phyloP scores from a whole-genome alignment of 2,797 vertebrate genomes.

The Alcedo atthis region DNA sequence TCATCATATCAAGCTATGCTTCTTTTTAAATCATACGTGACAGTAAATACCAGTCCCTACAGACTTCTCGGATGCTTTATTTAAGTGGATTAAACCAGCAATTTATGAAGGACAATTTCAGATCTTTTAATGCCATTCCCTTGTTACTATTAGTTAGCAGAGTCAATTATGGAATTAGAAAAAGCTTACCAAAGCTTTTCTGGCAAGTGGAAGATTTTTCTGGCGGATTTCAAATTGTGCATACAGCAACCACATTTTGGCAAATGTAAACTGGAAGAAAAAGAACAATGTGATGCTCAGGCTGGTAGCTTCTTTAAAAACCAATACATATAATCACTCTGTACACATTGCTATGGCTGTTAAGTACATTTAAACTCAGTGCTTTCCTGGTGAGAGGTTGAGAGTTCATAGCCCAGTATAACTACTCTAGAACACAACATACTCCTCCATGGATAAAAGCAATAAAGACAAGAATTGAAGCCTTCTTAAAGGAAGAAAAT shows the following conservation, averaged over 20 bases:
- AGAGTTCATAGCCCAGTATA: not conserved
- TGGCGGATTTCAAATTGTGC: slow-evolving; percentile 97
- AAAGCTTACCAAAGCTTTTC: slow-evolving; percentile 89
- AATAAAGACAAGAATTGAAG: not conserved
- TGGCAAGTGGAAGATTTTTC: slow-evolving; percentile 91
- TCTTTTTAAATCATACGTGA: not conserved
- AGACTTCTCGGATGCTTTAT: not conserved
- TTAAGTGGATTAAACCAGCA: slow-evolving; percentile 29
- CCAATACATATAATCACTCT: not conserved
- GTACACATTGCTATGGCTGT: not conserved
- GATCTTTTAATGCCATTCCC: not conserved
- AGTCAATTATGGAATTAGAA: slow-evolving; percentile 3
- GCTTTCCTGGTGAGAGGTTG: not conserved
- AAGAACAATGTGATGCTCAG: not conserved
- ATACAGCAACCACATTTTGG: slow-evolving; percentile 96
- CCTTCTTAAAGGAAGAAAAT: not conserved
- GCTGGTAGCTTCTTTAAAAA: not conserved
- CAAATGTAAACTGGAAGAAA: slow-evolving; percentile 92
- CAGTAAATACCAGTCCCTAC: not conserved
- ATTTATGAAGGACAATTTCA: slow-evolving; percentile 9
- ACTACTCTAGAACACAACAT: not conserved
- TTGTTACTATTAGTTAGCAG: not conserved
- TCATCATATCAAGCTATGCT: not conserved
- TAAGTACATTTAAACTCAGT: not conserved
- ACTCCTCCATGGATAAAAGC: not conserved